Evolutionary conservation across 2,113 vertebrate species (phyloP), one percentile per base, ranked within the genome.

Genomic region (Balaeniceps rex): DNA sequence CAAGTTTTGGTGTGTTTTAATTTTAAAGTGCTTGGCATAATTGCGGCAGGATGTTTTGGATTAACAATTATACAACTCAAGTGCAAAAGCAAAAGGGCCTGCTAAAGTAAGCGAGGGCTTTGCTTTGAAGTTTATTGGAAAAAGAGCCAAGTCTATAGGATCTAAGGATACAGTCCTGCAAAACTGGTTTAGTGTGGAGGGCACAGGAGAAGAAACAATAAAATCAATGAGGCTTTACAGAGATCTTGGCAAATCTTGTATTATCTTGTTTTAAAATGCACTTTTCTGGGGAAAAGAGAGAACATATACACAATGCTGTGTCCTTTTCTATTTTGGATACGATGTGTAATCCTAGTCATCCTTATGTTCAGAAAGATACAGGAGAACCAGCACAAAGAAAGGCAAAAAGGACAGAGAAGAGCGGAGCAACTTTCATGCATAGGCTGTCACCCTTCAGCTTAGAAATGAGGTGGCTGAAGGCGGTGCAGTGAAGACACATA

Each of bases 211-310:
- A 93, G 70, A 65, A 88, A 88, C 52, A 80, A 40, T 76, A 80
- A 93, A 96, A 91, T 91, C 90, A 87, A 83, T 91, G 88, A 61
- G 19, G 33, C 63, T 95, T 93, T 87, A 76, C 75, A 79, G 57
- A 82, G 66, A 72, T 87, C 63, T 92, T 87, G 68, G 58, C 49
- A 92, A 76, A 61, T 49, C 36, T 82, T 90, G 11, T 65, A 46
- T 72, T 83, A 76, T 61, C 34, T 93, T 91, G 11, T 80, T 83
- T 88, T 77, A 80, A 90, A 93, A 88, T 38, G 14, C 7, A 38
- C 25, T 65, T 90, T 94, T 69, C 51, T 51, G 29, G 11, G 47
- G 17, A 76, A 92, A 90, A 87, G 24, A 79, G 15, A 88, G 49
- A 88, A 52, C 33, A 77, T 28, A 36, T 58, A 66, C 24, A 42